Evolutionary conservation across 2,888 invertebrate genomes (phyloP), one percentile per base, ranked within the genome.

Genomic region (Eristalinus aeneus): DNA sequence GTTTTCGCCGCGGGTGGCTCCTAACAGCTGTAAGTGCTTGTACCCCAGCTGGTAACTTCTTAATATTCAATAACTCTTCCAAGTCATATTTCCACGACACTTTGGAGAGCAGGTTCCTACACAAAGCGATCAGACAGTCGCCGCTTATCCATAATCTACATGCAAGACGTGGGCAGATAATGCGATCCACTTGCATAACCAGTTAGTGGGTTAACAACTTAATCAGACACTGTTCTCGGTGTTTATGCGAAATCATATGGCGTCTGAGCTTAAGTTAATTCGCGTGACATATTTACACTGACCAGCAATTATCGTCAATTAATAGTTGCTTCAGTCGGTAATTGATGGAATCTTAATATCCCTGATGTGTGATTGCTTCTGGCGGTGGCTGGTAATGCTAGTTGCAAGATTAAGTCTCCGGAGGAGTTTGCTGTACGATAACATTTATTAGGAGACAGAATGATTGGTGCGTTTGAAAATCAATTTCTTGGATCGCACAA

Each of bases 131-230:
- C 5, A 6, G 53, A 67, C 31, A 67, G 32, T 53, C 32, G 32
- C 53, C n/a, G 67, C 53, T 67, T 53, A 67, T 67, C 31, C 53
- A 0, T 53, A 67, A 67, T 67, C 67, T 32, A 3, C 16, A 27
- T 46, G 46, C 16, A 16, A 46, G 46, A 46, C 46, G 46, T 46
- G 46, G 46, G 2, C n/a, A 23, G 39, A 27, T 3, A 46, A 27
- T 27, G 5, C 4, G 67, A 32, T 31, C 32, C n/a, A 69, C 36
- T 69, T 36, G 36, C 22, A 58, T 69, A 69, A 69, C 69, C 58
- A 10, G 69, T 69, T 36, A n/a, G n/a, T 23, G 36, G 36, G 23
- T 12, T 60, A 16, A 31, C 31, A 60, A 31, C 60, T 69, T 68
- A 54, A 31, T 31, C 12, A 54, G 36, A 23, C 16, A n/a, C 11